Percentiles rank a stretch among this genome's conserved stretches.
Conservation (phyloP, 2,113 vertebrate genomes). For the Odocoileus hemionus region DNA sequence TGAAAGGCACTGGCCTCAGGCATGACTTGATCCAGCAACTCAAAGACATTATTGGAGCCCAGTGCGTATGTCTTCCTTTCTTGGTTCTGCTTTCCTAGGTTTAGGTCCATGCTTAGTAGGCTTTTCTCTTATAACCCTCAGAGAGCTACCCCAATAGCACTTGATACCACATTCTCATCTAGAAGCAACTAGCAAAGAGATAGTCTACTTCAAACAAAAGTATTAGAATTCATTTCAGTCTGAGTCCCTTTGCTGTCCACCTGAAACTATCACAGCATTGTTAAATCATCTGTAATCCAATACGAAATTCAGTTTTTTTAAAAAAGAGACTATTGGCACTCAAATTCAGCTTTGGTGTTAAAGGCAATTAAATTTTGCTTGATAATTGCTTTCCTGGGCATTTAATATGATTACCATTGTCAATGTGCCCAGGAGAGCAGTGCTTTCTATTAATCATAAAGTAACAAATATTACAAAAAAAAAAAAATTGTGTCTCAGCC, state of each 20-base stretch:
- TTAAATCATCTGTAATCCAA: neutral
- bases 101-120: neutral
- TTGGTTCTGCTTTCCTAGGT: neutral
- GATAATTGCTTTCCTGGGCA: conserved; percentile 44
- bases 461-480: neutral
- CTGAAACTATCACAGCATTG: neutral
- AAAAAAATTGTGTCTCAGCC: neutral
- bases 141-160: neutral
- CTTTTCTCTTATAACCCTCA: neutral
- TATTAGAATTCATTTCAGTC: neutral
- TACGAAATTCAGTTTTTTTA: neutral
- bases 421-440: neutral
- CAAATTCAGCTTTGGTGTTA: conserved; percentile 48
- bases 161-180: neutral
- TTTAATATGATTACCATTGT: conserved; percentile 9
- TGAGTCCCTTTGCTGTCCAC: neutral
- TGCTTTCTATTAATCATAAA: neutral
- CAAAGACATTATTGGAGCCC: neutral
- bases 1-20: neutral
- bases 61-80: neutral
- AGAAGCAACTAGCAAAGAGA: neutral
- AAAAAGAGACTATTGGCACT: conserved; percentile 2
- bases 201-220: neutral
- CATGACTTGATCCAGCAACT: neutral
- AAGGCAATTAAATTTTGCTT: conserved; percentile 42